Evolutionary conservation across 2,113 vertebrate species (phyloP).

Genomic region (Lasiurus borealis): DNA sequence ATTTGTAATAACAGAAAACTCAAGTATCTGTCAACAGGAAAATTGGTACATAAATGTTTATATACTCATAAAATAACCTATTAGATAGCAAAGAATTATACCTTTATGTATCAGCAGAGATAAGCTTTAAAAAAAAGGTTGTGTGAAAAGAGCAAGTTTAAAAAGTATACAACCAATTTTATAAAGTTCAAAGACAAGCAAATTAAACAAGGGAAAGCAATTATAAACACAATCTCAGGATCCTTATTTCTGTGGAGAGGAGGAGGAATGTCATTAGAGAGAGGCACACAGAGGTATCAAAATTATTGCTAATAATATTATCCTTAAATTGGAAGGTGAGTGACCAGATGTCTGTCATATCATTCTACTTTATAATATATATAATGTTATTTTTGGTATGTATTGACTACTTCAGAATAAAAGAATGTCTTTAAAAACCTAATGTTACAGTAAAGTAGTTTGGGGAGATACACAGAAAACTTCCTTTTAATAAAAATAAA

Average conservation of each 20-base stretch:
- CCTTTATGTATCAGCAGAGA: not conserved
- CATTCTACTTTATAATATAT: not conserved
- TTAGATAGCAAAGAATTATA: not conserved
- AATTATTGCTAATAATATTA: not conserved
- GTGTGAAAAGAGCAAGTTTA: not conserved
- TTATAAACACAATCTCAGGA: not conserved
- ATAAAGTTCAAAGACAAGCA: constrained; percentile 31
- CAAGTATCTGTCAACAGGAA: constrained; percentile 20
- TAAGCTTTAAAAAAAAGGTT: not conserved
- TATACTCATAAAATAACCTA: not conserved
- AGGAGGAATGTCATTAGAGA: not conserved
- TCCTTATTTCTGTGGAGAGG: not conserved
- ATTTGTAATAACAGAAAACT: not conserved
- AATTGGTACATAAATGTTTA: not conserved
- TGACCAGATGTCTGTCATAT: constrained; percentile 9
- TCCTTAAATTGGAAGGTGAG: not conserved
- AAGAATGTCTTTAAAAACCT: constrained; percentile 13
- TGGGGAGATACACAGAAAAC: not conserved
- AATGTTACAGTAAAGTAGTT: not conserved
- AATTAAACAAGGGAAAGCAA: constrained; percentile 1
- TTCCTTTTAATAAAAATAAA: constrained; percentile 28
- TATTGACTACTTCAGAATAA: constrained; percentile 36
- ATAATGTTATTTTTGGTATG: not conserved
- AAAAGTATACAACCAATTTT: not conserved
- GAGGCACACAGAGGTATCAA: not conserved